phyloP scores from a whole-genome alignment of 1,140 invertebrate species.

The Rhysida immarginata region DNA sequence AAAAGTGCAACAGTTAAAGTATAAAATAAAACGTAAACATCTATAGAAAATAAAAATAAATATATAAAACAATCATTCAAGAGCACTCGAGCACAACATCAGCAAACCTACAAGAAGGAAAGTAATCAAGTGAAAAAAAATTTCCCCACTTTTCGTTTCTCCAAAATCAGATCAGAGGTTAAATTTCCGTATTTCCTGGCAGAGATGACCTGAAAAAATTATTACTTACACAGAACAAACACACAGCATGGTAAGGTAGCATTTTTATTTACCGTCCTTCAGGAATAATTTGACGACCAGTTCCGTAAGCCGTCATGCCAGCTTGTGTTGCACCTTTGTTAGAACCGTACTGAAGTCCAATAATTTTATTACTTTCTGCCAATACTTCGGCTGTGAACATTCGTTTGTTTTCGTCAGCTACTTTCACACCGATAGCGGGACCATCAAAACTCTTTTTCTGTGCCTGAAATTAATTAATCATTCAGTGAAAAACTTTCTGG shows the following conservation, averaged over 20 bases:
- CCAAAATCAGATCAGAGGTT: too few relatives aligned
- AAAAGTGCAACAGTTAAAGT: too few relatives aligned
- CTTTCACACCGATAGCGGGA: conserved; percentile 38
- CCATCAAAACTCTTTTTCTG: conserved; percentile 36
- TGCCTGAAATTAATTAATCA: conserved; percentile 27
- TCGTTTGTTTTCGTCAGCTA: conserved; percentile 36
- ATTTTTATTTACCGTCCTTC: conserved; percentile 22
- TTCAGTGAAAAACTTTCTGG: too few relatives aligned
- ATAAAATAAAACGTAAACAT: too few relatives aligned
- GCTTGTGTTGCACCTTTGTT: conserved; percentile 39
- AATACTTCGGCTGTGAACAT: conserved; percentile 33
- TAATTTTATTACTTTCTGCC: conserved; percentile 36
- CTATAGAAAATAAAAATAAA: too few relatives aligned
- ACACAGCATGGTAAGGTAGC: background rate
- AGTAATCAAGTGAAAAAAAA: too few relatives aligned
- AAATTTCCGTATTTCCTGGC: background rate
- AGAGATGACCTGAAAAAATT: background rate
- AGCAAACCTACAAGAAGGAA: too few relatives aligned
- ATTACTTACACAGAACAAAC: too few relatives aligned
- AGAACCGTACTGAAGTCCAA: conserved; percentile 36
- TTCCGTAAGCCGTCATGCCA: conserved; percentile 41
- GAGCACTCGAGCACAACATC: too few relatives aligned
- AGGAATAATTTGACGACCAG: conserved; percentile 36
- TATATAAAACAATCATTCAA: too few relatives aligned
- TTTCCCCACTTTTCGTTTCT: too few relatives aligned